Evolutionary conservation across 2,888 invertebrate species (phyloP).

Genomic region (Leucophenga maculata): DNA sequence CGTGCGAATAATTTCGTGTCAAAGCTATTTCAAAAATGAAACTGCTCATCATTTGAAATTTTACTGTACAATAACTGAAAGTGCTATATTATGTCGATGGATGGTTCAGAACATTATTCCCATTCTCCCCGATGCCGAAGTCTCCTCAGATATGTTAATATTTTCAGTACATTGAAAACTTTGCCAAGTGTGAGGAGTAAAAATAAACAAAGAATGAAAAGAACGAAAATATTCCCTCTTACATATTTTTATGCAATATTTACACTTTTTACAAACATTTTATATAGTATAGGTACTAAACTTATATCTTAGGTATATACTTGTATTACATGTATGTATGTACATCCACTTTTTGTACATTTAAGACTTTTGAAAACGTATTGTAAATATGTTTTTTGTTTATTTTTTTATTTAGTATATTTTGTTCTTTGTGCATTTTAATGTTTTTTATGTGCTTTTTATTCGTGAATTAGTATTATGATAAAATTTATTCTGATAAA

Average conservation of each 20-base stretch:
- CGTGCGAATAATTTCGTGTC: too few species aligned
- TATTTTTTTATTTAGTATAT: slow-evolving; percentile 51
- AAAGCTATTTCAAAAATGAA: too few species aligned
- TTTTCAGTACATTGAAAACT: too few species aligned
- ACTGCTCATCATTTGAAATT: too few species aligned
- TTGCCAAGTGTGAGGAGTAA: too few species aligned
- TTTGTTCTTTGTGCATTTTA: slow-evolving; percentile 32
- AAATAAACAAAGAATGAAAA: background rate
- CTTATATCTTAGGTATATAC: slow-evolving; percentile 42
- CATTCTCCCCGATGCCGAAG: too few species aligned
- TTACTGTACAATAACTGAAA: too few species aligned
- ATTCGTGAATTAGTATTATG: slow-evolving; percentile 20
- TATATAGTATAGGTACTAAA: slow-evolving; percentile 23
- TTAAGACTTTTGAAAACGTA: slow-evolving; percentile 22
- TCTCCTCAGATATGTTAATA: too few species aligned
- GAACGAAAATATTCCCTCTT: slow-evolving; percentile 1
- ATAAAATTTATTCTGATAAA: slow-evolving; percentile 24
- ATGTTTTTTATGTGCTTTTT: slow-evolving; percentile 34
- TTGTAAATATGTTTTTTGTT: slow-evolving; percentile 32
- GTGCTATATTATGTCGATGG: background rate
- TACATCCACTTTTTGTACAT: slow-evolving; percentile 9
- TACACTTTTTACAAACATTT: slow-evolving; percentile 39
- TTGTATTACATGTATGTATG: slow-evolving; percentile 27
- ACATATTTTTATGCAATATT: slow-evolving; percentile 2
- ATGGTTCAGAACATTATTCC: too few species aligned